Percentiles rank a stretch among this genome's conserved stretches.
phyloP scores from a whole-genome alignment of 2,113 vertebrate species.

The Balaenoptera acutorostrata region DNA sequence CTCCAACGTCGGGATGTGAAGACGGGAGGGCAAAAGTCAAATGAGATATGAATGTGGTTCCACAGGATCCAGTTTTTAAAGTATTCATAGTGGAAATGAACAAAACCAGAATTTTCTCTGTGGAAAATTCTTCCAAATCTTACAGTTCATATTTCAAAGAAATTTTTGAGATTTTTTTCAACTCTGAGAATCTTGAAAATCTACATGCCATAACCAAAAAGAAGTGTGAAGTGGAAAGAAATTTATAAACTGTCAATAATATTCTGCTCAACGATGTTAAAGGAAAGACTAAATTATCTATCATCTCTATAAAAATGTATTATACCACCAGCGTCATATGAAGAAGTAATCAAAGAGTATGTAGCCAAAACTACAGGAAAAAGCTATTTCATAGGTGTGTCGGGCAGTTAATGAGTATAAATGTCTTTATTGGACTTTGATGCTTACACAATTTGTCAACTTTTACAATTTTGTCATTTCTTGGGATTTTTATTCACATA shows the following conservation, averaged over 20 bases:
- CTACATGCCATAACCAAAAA: background rate
- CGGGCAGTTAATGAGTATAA: background rate
- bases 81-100: background rate
- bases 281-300: background rate
- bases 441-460: background rate
- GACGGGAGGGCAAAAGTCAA: background rate
- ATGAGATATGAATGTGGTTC: background rate
- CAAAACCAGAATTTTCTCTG: background rate
- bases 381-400: background rate
- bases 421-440: background rate
- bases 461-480: background rate
- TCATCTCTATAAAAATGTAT: background rate
- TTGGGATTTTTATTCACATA: background rate
- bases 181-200: background rate
- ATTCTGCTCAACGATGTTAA: background rate
- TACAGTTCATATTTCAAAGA: background rate
- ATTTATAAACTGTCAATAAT: background rate
- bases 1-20: background rate
- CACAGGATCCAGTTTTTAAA: background rate
- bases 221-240: background rate
- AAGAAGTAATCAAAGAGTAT: background rate
- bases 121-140: background rate
- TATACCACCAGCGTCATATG: background rate
- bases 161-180: background rate
- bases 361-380: background rate